Conservation (phyloP, 2,888 invertebrate species). For the Petrolisthes manimaculis region DNA sequence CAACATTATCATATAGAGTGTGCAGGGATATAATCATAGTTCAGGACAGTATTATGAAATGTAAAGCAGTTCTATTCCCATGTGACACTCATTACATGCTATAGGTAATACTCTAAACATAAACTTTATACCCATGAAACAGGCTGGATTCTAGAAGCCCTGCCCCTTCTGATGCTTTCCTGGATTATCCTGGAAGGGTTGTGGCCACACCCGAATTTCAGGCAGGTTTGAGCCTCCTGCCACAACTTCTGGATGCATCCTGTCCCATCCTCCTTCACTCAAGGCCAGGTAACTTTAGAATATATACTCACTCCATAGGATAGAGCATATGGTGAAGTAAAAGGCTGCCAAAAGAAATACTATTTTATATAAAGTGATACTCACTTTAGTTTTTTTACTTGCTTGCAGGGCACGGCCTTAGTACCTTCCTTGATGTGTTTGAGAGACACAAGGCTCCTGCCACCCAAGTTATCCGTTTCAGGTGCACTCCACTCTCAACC, state of each 20-base stretch:
- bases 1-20: too few relatives aligned
- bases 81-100: too few relatives aligned
- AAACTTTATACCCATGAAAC: too few relatives aligned
- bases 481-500: slow-evolving; percentile 53
- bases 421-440: slow-evolving; percentile 52
- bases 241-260: slow-evolving; percentile 43
- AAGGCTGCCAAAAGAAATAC: neutral
- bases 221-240: slow-evolving; percentile 37
- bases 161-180: slow-evolving; percentile 52
- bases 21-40: too few relatives aligned
- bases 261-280: slow-evolving; percentile 41
- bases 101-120: too few relatives aligned
- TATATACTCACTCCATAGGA: neutral
- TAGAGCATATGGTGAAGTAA: neutral
- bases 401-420: slow-evolving; percentile 51
- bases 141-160: slow-evolving; percentile 51
- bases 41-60: too few relatives aligned
- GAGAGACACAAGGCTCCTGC: slow-evolving; percentile 43
- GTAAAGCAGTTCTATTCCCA: too few relatives aligned
- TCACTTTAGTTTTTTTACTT: neutral
- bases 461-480: slow-evolving; percentile 48
- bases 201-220: slow-evolving; percentile 49
- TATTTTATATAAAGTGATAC: neutral
- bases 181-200: slow-evolving; percentile 40
- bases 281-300: slow-evolving; percentile 32